These are phyloP conservation scores for Dysidea cf. avara DNA, from an alignment of 37 sponge, comb jelly and placozoan species.

Conservation along the genomic window DNA sequence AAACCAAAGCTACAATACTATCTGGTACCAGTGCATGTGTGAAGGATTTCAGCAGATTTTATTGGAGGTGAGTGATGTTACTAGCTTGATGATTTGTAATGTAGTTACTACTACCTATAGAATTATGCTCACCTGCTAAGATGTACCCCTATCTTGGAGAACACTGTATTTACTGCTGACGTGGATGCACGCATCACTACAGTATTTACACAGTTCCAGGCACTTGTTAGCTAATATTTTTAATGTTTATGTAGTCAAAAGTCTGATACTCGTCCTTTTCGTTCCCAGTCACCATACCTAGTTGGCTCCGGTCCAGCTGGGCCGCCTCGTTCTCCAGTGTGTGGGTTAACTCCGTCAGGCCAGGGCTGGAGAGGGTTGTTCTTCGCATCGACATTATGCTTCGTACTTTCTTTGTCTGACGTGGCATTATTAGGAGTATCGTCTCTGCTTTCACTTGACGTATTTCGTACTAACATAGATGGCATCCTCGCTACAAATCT, in stretches of 20 bases:
- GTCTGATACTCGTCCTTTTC: conserved; percentile 93
- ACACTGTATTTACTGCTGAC: conserved; percentile 45
- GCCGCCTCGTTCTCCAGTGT: conserved; percentile 93
- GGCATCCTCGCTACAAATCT: too few species aligned
- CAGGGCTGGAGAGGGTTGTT: conserved; percentile 57
- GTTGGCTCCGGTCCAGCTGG: conserved; percentile 98
- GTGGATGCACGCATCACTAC: conserved; percentile 54
- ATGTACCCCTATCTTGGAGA: conserved; percentile 41
- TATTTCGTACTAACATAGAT: too few species aligned
- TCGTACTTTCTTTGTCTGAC: background rate
- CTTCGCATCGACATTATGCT: conserved; percentile 14
- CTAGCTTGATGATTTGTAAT: background rate
- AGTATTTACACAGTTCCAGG: conserved; percentile 66
- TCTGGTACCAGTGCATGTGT: conserved; percentile 61
- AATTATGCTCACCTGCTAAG: conserved; percentile 28
- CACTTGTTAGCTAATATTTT: conserved; percentile 24
- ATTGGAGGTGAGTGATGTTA: conserved; percentile 34
- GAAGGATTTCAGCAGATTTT: conserved; percentile 70
- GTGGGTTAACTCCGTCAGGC: conserved; percentile 86
- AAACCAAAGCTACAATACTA: conserved; percentile 5
- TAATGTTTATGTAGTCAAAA: conserved; percentile 49
- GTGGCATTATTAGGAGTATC: background rate
- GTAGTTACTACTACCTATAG: conserved; percentile 2
- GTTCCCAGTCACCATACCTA: conserved; percentile 98
- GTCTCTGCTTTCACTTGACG: too few species aligned